A percentile compares a stretch with the other conserved stretches of the same genome.
phyloP scores from a whole-genome alignment of 2,113 vertebrate species.

The Ailuropoda melanoleuca region DNA sequence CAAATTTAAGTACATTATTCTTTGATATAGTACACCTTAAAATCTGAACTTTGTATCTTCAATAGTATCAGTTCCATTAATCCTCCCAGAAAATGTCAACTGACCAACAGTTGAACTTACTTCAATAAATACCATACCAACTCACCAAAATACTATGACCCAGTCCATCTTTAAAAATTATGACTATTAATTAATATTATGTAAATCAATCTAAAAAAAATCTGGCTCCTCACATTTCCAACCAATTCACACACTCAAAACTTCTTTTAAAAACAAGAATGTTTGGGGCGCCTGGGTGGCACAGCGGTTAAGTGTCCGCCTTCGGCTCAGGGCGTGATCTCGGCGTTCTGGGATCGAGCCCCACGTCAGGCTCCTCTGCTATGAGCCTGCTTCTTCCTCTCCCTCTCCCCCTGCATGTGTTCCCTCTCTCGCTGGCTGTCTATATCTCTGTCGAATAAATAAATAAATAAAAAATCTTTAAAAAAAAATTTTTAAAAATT shows the following conservation, averaged over 20 bases:
- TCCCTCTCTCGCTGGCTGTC: no score
- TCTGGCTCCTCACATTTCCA: background rate
- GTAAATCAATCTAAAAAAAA: slow-evolving; percentile 23
- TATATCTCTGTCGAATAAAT: no score
- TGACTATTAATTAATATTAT: background rate
- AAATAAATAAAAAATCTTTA: no score
- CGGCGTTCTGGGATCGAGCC: no score
- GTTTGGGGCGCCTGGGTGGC: no score
- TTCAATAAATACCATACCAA: background rate
- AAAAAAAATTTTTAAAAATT: no score
- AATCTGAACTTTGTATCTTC: background rate
- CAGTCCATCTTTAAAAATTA: background rate
- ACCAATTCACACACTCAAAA: background rate
- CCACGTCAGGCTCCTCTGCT: no score
- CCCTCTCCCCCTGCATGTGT: no score
- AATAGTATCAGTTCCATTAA: background rate
- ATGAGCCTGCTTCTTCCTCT: no score
- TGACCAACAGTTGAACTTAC: background rate
- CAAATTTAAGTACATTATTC: background rate
- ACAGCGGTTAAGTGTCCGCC: no score
- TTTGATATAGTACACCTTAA: background rate
- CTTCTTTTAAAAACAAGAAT: background rate
- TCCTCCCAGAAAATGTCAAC: background rate
- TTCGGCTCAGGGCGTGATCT: no score
- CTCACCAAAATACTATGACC: background rate